Percentiles rank a stretch among this genome's conserved stretches.
Evolutionary conservation across 2,113 vertebrate genomes (phyloP).

Genomic region (Pangasianodon hypophthalmus): DNA sequence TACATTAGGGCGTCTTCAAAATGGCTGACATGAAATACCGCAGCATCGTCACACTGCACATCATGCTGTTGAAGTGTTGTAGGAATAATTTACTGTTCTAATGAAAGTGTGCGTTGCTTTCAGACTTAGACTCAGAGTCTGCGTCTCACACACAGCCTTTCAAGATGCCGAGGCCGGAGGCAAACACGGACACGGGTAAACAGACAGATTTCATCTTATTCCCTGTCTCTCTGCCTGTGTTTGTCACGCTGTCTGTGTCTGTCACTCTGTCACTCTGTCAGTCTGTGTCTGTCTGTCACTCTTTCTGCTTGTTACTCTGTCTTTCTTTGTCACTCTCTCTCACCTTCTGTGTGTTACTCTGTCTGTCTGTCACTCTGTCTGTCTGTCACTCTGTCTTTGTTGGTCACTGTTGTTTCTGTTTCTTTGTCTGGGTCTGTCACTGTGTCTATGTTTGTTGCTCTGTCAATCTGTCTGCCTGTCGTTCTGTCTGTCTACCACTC

Average conservation of each 20-base stretch:
- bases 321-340: background rate
- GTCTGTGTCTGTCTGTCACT: background rate
- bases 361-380: background rate
- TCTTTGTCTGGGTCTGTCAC: background rate
- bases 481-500: background rate
- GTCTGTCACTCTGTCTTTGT: background rate
- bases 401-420: background rate
- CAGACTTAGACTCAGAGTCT: background rate
- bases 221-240: background rate
- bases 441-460: background rate
- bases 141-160: background rate
- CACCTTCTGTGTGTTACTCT: no score
- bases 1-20: background rate
- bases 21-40: background rate
- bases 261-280: background rate
- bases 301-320: background rate
- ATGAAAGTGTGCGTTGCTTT: conserved; percentile 2
- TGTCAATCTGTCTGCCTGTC: background rate
- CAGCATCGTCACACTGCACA: background rate
- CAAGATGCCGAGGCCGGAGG: background rate
- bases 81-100: background rate
- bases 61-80: background rate
- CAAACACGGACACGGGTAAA: background rate
- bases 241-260: background rate
- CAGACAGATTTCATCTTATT: background rate